Conservation (phyloP, 2,113 vertebrate species). For the Vimba vimba region DNA sequence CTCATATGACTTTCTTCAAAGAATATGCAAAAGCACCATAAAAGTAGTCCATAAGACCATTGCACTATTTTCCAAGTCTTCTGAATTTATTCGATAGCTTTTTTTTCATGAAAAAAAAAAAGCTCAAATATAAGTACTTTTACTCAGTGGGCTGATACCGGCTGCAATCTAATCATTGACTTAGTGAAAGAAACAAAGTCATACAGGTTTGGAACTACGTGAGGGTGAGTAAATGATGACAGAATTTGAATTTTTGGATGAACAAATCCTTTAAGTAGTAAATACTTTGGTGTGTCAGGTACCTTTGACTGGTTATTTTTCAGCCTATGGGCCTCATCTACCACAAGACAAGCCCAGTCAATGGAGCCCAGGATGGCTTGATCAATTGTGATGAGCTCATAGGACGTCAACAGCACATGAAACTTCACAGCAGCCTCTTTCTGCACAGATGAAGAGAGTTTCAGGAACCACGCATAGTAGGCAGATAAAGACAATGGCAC, state of each 20-base stretch:
- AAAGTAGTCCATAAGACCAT: background rate
- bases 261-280: background rate
- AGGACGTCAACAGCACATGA: slow-evolving; percentile 93
- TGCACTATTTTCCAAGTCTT: background rate
- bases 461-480: background rate
- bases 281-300: slow-evolving; percentile 10
- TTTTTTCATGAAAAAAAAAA: background rate
- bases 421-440: slow-evolving; percentile 97
- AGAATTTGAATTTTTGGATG: background rate
- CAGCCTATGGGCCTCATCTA: slow-evolving; percentile 95
- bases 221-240: background rate
- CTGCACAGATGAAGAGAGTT: slow-evolving; percentile 69
- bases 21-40: background rate
- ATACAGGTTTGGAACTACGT: background rate
- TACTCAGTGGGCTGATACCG: background rate
- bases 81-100: background rate
- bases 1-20: background rate
- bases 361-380: slow-evolving; percentile 95
- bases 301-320: slow-evolving; percentile 99
- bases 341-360: slow-evolving; percentile 96
- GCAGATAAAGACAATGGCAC: background rate
- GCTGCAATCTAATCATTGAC: background rate
- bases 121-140: background rate
- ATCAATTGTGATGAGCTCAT: slow-evolving; percentile 95
- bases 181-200: background rate